A percentile compares a stretch with the other conserved stretches of the same genome.
phyloP scores from a whole-genome alignment of 2,888 invertebrate species.

The Trisateles emortualis region DNA sequence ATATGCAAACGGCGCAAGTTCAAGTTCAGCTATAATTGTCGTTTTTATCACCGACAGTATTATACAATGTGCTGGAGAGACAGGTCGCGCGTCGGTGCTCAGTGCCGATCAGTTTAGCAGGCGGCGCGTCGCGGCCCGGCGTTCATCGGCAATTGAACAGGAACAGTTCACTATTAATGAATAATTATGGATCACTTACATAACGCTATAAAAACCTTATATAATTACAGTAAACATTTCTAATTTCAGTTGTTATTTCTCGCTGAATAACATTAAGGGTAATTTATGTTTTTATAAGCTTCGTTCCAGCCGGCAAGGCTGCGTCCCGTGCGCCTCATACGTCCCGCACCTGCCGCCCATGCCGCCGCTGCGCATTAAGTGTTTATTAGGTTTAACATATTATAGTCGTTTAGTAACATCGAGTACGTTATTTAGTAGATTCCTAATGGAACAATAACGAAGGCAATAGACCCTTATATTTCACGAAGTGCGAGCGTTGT shows the following conservation, averaged over 20 bases:
- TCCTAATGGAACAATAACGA: constrained; percentile 1
- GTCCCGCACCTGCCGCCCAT: not conserved
- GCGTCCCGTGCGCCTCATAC: not conserved
- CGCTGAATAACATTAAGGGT: constrained; percentile 8
- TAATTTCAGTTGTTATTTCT: constrained; percentile 44
- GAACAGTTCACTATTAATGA: constrained; percentile 25
- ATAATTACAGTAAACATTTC: constrained; percentile 49
- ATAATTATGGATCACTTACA: constrained; percentile 41
- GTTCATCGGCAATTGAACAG: constrained; percentile 2
- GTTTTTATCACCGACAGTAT: no score
- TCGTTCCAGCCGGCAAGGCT: not conserved
- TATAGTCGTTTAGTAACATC: constrained; percentile 12
- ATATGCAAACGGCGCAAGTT: constrained; percentile 50
- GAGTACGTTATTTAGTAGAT: constrained; percentile 9
- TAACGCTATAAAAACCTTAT: constrained; percentile 44
- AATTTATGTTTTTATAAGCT: constrained; percentile 9
- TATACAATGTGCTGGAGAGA: no score
- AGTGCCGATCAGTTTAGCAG: no score
- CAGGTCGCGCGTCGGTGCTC: no score
- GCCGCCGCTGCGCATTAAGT: not conserved
- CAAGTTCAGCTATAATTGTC: constrained; percentile 50
- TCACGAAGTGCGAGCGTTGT: not conserved
- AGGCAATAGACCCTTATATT: not conserved
- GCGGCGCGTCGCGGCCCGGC: no score
- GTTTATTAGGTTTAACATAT: constrained; percentile 9